phyloP scores from a whole-genome alignment of 2,888 invertebrate species.

The Diaprepes abbreviatus region DNA sequence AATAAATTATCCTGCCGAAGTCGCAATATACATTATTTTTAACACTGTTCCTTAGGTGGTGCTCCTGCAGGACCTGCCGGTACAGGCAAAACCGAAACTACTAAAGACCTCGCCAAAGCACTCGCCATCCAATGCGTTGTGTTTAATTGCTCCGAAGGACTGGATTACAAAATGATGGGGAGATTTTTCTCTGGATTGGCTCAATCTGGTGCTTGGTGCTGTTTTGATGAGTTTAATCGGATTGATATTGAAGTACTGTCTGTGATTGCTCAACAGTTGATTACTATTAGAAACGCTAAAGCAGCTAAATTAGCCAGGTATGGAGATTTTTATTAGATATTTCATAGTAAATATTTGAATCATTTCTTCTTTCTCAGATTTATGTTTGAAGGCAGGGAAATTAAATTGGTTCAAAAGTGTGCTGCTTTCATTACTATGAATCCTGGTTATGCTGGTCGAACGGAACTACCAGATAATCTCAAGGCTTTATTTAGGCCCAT shows the following conservation, averaged over 20 bases:
- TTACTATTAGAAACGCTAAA: constrained; percentile 90
- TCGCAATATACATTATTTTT: not conserved
- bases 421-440: constrained; percentile 94
- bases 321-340: too few species aligned
- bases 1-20: too few species aligned
- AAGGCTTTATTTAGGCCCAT: constrained; percentile 90
- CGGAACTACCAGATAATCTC: constrained; percentile 89
- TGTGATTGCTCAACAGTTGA: constrained; percentile 90
- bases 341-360: too few species aligned
- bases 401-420: constrained; percentile 84
- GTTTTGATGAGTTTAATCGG: constrained; percentile 92
- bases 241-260: constrained; percentile 92
- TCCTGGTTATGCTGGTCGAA: constrained; percentile 91
- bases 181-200: constrained; percentile 91
- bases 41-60: constrained; percentile 72
- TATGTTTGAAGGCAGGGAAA: constrained; percentile 91
- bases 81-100: constrained; percentile 93
- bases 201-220: constrained; percentile 93
- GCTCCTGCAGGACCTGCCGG: constrained; percentile 92
- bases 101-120: constrained; percentile 90
- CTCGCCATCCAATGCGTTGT: constrained; percentile 92
- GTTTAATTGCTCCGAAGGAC: constrained; percentile 90
- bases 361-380: constrained; percentile 76
- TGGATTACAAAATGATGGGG: constrained; percentile 88
- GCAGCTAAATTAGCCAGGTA: constrained; percentile 74